Evolutionary conservation across 2,888 invertebrate genomes (phyloP).

Genomic region (Salpingus planirostris): DNA sequence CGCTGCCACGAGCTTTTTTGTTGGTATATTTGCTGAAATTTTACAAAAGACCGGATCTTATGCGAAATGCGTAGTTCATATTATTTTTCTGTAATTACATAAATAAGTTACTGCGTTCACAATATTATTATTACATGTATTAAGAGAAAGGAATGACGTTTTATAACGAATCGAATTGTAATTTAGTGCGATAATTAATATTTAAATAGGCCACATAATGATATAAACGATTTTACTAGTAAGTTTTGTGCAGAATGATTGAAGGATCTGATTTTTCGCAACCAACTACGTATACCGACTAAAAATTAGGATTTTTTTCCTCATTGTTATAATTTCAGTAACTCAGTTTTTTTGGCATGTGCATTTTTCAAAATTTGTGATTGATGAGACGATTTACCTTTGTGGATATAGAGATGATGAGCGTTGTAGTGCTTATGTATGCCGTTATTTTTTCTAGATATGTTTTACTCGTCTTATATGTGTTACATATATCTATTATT

Average conservation of each 20-base stretch:
- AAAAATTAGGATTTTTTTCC: conserved; percentile 9
- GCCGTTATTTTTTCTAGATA: conserved; percentile 20
- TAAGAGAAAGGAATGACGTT: too few relatives aligned
- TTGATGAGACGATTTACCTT: conserved; percentile 16
- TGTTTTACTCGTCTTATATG: too few relatives aligned
- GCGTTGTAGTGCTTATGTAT: conserved; percentile 35
- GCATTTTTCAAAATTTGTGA: conserved; percentile 28
- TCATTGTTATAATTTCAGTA: conserved; percentile 12
- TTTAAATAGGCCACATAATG: conserved; percentile 3
- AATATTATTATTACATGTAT: conserved; percentile 5
- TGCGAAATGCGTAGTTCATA: conserved; percentile 6
- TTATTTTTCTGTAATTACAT: conserved; percentile 1
- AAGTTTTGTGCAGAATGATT: conserved; percentile 38
- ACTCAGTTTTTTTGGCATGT: conserved; percentile 33
- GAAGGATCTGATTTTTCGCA: conserved; percentile 25
- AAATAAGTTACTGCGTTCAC: conserved; percentile 3
- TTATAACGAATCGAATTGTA: too few relatives aligned
- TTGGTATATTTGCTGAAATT: conserved; percentile 19
- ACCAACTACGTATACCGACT: conserved; percentile 9
- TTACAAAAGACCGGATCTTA: conserved; percentile 13
- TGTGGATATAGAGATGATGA: conserved; percentile 20
- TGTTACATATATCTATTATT: too few relatives aligned
- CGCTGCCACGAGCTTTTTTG: conserved; percentile 30
- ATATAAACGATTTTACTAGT: not conserved
- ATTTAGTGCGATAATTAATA: conserved; percentile 1